phyloP scores from a whole-genome alignment of 2,113 vertebrate genomes.

The Neolamprologus caudopunctatus region DNA sequence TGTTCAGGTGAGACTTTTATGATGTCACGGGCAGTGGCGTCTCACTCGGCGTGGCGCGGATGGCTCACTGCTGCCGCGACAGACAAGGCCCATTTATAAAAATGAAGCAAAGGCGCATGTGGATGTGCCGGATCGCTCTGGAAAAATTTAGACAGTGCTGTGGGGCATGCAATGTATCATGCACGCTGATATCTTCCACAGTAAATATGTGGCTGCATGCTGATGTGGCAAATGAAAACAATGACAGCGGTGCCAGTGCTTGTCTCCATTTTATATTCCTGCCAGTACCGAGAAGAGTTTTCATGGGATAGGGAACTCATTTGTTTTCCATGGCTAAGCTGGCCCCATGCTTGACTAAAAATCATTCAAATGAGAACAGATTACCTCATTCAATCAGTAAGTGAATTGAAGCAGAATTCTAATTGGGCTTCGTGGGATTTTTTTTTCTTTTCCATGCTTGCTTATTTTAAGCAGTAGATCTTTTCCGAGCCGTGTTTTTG shows the following conservation, averaged over 20 bases:
- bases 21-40: slow-evolving; percentile 32
- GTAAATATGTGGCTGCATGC: slow-evolving; percentile 29
- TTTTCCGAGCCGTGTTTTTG: not conserved
- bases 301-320: slow-evolving; percentile 34
- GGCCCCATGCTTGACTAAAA: slow-evolving; percentile 44
- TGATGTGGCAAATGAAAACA: slow-evolving; percentile 44
- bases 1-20: slow-evolving; percentile 29
- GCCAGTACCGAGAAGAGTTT: slow-evolving; percentile 29
- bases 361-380: slow-evolving; percentile 63
- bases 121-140: slow-evolving; percentile 11
- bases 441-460: not conserved
- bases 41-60: slow-evolving; percentile 11
- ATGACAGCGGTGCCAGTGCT: slow-evolving; percentile 2
- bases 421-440: slow-evolving; percentile 59
- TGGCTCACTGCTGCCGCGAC: slow-evolving; percentile 25
- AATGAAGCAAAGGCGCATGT: slow-evolving; percentile 18
- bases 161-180: slow-evolving; percentile 19
- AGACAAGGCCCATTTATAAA: slow-evolving; percentile 56
- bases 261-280: slow-evolving; percentile 27
- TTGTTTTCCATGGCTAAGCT: slow-evolving; percentile 61
- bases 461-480: not conserved
- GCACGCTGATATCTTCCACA: slow-evolving; percentile 1
- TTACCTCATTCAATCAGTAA: slow-evolving; percentile 62
- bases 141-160: slow-evolving; percentile 27
- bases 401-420: slow-evolving; percentile 54